Base-by-base conservation (phyloP, 37 sponge, comb jelly and placozoan species). In the Diacarnus erythraeanus region DNA sequence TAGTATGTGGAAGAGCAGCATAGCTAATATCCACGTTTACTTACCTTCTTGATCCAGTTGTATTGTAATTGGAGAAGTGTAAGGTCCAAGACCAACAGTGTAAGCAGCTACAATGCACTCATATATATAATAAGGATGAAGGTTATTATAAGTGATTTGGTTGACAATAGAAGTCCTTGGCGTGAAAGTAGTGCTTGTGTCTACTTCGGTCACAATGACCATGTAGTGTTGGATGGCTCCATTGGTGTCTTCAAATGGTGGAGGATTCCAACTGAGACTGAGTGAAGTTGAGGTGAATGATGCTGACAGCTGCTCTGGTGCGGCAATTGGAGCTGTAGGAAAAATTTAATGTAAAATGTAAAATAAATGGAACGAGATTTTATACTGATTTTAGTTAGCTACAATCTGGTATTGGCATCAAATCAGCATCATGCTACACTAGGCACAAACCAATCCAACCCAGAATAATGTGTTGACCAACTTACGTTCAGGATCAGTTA, bases 1-100 rank as follows among this genome's bases (percentile, higher is more conserved):
- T 47, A 47, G 12, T 12, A 47, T 47, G 12, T 47, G 18, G 31
- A 23, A 63, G 8, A 23, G 64, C 18, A 8, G 64, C n/a, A 29
- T 29, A 63, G 64, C 64, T 30, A 63, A 47, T 47, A 23, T 6
- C 64, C 6, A 15, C 64, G 51, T 12, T 36, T 20, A 18, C 69
- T 36, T 72, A 81, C 82, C 71, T 64, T 72, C 82, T 72, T 72
- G 47, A n/a, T 22, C 33, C 22, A 81, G 74, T 59, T 61, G 82
- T 64, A 81, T 34, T 1, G 74, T 63, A 26, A 81, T 57, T 5
- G 71, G 35, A 27, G 3, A 15, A 41, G 64, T 60, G 37, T 81
- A 81, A 41, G 85, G 85, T 36, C 77, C 77, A 17, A 77, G 21
- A 40, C 39, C 77, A 39, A 77, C 23, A 27, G 77, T 77, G 30